These are phyloP conservation scores for Metopia argyrocephala DNA, from an alignment of 2,888 invertebrate genomes.

Conservation along the genomic window DNA sequence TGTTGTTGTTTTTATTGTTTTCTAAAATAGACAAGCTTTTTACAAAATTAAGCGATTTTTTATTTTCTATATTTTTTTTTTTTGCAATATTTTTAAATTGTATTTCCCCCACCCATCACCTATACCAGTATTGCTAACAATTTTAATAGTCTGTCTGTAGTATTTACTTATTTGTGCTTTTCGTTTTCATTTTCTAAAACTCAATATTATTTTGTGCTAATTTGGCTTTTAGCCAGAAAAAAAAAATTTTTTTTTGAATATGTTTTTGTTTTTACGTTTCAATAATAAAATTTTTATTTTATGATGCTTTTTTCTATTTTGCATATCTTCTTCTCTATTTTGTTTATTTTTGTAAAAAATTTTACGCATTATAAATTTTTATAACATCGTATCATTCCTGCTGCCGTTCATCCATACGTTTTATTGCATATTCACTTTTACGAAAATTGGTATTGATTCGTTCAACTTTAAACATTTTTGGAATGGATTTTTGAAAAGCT, in stretches of 20 bases:
- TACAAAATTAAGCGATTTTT: conserved; percentile 44
- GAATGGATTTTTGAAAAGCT: no score
- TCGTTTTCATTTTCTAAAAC: conserved; percentile 52
- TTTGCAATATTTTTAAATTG: conserved; percentile 42
- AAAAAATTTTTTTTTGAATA: not conserved
- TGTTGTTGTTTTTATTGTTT: not conserved
- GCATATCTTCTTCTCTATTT: conserved; percentile 12
- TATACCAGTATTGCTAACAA: not conserved
- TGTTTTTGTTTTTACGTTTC: not conserved
- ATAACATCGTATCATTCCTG: conserved; percentile 24
- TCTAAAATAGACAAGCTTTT: conserved; percentile 48
- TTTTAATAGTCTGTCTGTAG: not conserved
- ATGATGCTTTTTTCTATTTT: conserved; percentile 35
- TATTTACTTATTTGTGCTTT: conserved; percentile 17
- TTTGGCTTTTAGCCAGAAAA: conserved; percentile 59
- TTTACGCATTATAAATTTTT: conserved; percentile 57
- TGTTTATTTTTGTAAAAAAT: conserved; percentile 48
- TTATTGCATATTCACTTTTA: no score
- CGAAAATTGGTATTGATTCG: no score
- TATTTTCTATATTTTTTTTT: not conserved
- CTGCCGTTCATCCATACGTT: no score
- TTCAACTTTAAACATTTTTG: no score
- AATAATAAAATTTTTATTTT: conserved; percentile 40
- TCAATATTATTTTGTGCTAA: conserved; percentile 50
- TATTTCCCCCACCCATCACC: conserved; percentile 16